These are phyloP conservation scores for Limenitis camilla DNA, from an alignment of 2,888 invertebrate species.

Conservation along the genomic window DNA sequence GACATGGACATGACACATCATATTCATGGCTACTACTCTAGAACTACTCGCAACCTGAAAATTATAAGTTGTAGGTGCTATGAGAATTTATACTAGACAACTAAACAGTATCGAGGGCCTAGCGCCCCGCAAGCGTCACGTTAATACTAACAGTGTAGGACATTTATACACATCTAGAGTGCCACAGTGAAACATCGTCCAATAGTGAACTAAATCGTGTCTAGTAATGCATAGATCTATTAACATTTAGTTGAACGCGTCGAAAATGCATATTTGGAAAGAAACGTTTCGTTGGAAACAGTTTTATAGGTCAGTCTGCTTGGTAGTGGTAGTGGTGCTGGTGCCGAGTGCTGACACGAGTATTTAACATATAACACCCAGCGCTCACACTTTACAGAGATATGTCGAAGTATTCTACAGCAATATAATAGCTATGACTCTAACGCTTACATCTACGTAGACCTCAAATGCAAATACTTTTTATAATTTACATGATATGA, in stretches of 20 bases:
- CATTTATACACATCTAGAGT: slow-evolving; percentile 60
- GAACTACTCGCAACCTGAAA: slow-evolving; percentile 69
- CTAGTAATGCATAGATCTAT: slow-evolving; percentile 13
- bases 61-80: slow-evolving; percentile 67
- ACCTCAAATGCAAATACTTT: slow-evolving; percentile 75
- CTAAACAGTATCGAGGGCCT: slow-evolving; percentile 62
- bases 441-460: slow-evolving; percentile 71
- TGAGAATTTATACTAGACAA: slow-evolving; percentile 67
- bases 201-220: slow-evolving; percentile 17
- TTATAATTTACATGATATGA: slow-evolving; percentile 74
- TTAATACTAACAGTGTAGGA: slow-evolving; percentile 70
- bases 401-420: slow-evolving; percentile 74
- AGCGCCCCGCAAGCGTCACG: slow-evolving; percentile 59
- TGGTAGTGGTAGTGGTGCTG: slow-evolving; percentile 36
- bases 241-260: slow-evolving; percentile 45
- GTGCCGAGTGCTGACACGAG: slow-evolving; percentile 25
- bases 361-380: slow-evolving; percentile 39
- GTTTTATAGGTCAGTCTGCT: slow-evolving; percentile 50
- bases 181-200: slow-evolving; percentile 46
- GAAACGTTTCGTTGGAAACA: slow-evolving; percentile 27
- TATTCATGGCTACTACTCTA: slow-evolving; percentile 70
- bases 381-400: slow-evolving; percentile 66
- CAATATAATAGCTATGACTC: slow-evolving; percentile 72
- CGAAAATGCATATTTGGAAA: slow-evolving; percentile 66
- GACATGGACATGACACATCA: slow-evolving; percentile 73